These are phyloP conservation scores for Cephus pygmeus DNA, from an alignment of 2,888 invertebrate species.

Conservation along the genomic window DNA sequence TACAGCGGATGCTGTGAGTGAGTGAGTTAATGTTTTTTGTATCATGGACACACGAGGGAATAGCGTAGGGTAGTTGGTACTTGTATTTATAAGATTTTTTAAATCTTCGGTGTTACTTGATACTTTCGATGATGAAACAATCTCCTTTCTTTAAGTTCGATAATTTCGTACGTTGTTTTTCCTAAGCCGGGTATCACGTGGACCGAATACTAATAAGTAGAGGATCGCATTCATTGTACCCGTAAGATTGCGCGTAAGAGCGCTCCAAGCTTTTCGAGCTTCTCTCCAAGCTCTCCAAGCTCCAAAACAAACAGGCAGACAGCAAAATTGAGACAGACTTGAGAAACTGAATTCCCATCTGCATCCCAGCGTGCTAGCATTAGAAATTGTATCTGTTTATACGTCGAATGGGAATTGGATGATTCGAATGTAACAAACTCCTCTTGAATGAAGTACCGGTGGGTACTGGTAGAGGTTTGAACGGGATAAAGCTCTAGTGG, in stretches of 20 bases:
- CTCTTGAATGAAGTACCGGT: background rate
- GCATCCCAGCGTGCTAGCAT: background rate
- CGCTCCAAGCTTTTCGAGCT: background rate
- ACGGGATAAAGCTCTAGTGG: background rate
- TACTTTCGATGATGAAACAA: background rate
- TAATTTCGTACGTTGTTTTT: background rate
- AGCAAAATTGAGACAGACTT: background rate
- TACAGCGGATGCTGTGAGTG: constrained; percentile 20
- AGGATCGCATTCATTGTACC: background rate
- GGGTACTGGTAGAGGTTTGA: background rate
- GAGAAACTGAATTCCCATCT: background rate
- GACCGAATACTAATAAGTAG: background rate
- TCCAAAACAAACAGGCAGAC: background rate
- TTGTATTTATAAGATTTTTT: background rate
- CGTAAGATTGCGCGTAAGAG: background rate
- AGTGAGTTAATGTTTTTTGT: background rate
- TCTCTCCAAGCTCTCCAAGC: too few species aligned
- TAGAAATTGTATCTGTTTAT: background rate
- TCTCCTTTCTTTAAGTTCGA: background rate
- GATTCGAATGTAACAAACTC: background rate
- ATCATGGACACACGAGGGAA: background rate
- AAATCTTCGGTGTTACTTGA: constrained; percentile 25
- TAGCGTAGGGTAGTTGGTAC: background rate
- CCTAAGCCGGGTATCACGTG: background rate
- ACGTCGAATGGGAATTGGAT: background rate